Base-by-base conservation (phyloP, 2,888 invertebrate species). In the Silvanus unidentatus region DNA sequence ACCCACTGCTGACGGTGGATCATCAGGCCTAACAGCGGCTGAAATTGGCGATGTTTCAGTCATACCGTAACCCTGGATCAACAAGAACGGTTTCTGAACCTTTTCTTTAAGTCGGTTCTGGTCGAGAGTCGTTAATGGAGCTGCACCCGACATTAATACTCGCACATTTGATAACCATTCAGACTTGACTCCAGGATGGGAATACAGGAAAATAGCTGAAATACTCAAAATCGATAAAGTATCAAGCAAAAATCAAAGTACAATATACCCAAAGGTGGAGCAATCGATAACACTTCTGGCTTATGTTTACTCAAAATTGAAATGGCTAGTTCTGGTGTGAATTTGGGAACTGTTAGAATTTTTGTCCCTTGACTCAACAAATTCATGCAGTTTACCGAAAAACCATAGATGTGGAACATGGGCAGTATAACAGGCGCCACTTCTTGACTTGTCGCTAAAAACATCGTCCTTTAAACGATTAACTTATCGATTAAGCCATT, bases 361-460 rank as follows among this genome's bases (percentile, higher is more conserved):
- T 82, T 84, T 22, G 76, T 75, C 1, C 90, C 89, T 14, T 73
- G 67, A 1, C 71, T 59, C 15, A 88, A 54, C 40, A 79, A 77
- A 1, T 78, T 76, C 2, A 82, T 59, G 53, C 86, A 69, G 1
- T 78, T 70, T 0, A 81, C 71, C 1, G 80, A 77, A 35, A 87
- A 70, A 0, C 89, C 90, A 62, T 86, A 92, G 43, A 88, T 86
- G 67, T 92, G 92, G 69, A 84, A 91, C 69, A 89, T 82, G 1
- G 92, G 92, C 41, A 92, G 68, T n/a, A 91, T 75, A 14, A 79
- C 78, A 0, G 88, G 80, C 1, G 81, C 50, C 0, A 81, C 70
- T 43, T 86, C 85, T 70, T 86, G 86, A 40, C 65, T 60, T 6
- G 61, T 64, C 8, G 71, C 79, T 77, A n/a, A n/a, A n/a, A n/a